Evolutionary conservation across 2,888 invertebrate genomes (phyloP).

Genomic region (Ophioninae sp.): DNA sequence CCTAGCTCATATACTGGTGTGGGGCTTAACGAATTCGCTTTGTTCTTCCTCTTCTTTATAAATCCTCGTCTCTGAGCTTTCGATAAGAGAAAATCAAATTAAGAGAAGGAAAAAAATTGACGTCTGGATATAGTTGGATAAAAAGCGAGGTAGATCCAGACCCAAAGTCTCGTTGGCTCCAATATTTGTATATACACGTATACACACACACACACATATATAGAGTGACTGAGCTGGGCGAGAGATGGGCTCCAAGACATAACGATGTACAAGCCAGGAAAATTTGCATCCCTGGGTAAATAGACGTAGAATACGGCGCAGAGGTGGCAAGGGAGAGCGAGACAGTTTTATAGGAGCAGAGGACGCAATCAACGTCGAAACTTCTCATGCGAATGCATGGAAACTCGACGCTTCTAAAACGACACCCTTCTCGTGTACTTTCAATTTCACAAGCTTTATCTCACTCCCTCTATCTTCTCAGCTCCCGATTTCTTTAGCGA

Average conservation of each 20-base stretch:
- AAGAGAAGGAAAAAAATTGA: constrained; percentile 14
- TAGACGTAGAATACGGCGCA: constrained; percentile 43
- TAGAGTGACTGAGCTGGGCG: constrained; percentile 5
- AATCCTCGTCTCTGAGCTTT: constrained; percentile 13
- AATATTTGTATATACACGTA: not conserved
- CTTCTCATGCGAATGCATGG: constrained; percentile 49
- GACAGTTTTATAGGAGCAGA: constrained; percentile 25
- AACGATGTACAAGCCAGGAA: constrained; percentile 40
- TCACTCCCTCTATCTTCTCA: constrained; percentile 11
- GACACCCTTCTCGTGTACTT: constrained; percentile 50
- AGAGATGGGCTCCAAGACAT: constrained; percentile 34
- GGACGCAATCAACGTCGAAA: constrained; percentile 57
- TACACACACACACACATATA: not conserved
- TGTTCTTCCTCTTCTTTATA: constrained; percentile 47
- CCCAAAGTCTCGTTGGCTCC: not conserved
- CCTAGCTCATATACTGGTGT: constrained; percentile 56
- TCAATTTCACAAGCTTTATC: constrained; percentile 47
- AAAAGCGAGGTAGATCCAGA: constrained; percentile 6
- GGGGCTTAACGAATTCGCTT: constrained; percentile 67
- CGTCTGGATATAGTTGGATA: constrained; percentile 9
- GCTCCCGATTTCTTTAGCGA: constrained; percentile 45
- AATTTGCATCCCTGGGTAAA: constrained; percentile 56
- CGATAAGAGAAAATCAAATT: constrained; percentile 31
- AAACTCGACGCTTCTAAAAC: constrained; percentile 43
- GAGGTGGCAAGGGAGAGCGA: constrained; percentile 25